A percentile compares a stretch with the other conserved stretches of the same genome.
phyloP scores from a whole-genome alignment of 2,113 vertebrate species.

The Craseonycteris thonglongyai region DNA sequence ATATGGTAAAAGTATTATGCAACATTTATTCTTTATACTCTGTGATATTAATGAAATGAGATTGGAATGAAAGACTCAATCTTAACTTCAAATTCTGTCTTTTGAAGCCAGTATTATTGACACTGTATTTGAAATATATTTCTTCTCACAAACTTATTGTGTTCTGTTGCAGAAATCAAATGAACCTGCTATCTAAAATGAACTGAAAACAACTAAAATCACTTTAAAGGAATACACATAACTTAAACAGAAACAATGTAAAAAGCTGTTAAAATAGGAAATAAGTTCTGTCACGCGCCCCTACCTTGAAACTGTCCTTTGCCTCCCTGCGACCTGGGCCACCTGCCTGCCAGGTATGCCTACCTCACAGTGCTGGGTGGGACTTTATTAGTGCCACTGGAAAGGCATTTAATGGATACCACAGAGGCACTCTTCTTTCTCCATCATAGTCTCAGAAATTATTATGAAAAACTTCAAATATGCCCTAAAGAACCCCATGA shows the following conservation, averaged over 20 bases:
- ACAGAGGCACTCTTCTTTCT: background rate
- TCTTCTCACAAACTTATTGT: background rate
- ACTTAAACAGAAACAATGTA: background rate
- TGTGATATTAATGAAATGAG: background rate
- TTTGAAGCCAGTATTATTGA: background rate
- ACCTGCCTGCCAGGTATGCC: fast-evolving
- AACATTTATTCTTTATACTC: background rate
- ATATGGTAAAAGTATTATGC: background rate
- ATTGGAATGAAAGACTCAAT: background rate
- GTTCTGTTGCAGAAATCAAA: background rate
- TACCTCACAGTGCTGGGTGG: background rate
- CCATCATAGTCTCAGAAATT: background rate
- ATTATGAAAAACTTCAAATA: background rate
- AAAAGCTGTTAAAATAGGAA: background rate
- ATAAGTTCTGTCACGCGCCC: background rate
- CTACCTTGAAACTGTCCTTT: background rate
- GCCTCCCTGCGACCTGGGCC: fast-evolving
- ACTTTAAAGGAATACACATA: background rate
- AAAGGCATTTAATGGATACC: background rate
- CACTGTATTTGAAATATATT: background rate
- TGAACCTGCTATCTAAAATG: background rate
- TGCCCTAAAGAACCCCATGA: background rate
- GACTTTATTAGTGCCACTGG: background rate
- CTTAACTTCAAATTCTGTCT: background rate
- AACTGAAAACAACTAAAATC: background rate